Conservation (phyloP, 92 coral and sea anemone species). For the Actinernus sp. region DNA sequence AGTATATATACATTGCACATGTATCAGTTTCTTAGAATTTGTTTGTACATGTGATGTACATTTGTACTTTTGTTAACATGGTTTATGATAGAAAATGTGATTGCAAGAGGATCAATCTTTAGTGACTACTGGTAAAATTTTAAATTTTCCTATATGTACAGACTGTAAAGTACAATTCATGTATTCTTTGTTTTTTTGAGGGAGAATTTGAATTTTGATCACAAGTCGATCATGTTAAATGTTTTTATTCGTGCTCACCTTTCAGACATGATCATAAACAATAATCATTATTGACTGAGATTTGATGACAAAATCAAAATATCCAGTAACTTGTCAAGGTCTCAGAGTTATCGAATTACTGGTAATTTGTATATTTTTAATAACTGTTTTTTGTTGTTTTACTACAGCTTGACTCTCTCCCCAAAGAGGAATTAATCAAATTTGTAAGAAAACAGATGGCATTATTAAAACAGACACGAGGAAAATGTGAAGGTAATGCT, state of each 20-base stretch:
- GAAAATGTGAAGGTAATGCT: constrained; percentile 89
- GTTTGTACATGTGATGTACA: no score
- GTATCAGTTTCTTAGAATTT: no score
- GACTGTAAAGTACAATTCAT: no score
- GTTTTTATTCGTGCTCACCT: background rate
- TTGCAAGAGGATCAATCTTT: no score
- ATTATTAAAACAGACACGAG: constrained; percentile 79
- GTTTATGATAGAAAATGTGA: no score
- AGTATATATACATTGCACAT: no score
- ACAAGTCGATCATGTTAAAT: background rate
- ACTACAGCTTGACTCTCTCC: constrained; percentile 84
- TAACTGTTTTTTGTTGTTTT: background rate
- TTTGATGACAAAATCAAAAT: background rate
- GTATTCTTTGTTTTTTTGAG: background rate
- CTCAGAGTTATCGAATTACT: no score
- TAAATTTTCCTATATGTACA: no score
- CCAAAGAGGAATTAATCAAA: constrained; percentile 91
- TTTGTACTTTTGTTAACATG: no score
- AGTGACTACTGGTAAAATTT: no score
- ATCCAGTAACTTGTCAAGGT: no score
- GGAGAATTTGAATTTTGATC: background rate
- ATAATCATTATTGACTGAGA: no score
- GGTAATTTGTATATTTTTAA: background rate
- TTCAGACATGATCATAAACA: background rate
- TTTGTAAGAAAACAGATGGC: constrained; percentile 88